Base-by-base conservation (phyloP, 2,888 invertebrate species). In the Lottia scabra region DNA sequence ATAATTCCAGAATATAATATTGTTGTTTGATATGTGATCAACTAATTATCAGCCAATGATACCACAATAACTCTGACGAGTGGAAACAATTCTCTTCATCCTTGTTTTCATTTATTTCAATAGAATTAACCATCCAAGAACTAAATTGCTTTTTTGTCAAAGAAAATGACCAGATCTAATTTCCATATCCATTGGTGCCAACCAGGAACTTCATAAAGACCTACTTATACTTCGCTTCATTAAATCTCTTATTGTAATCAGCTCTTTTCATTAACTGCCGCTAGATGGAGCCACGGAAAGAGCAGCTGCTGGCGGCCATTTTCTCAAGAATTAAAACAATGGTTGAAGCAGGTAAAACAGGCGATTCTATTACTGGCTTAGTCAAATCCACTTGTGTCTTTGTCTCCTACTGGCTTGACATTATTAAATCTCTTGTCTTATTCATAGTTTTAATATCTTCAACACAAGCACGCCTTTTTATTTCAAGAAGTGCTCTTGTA, bases 381-480 rank as follows among this genome's bases (percentile, higher is more conserved):
- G 23, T 23, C 19, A 19, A 56, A 56, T 56, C 56, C 56, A 56
- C 56, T 56, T 56, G 56, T 56, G 19, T 56, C 56, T 56, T 56
- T 56, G 56, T 56, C 56, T 56, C 23, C 19, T 19, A 19, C 19
- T 56, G 56, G 56, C 56, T 56, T 56, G 56, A 56, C 23, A 56
- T 56, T 56, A 56, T 56, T 56, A 56, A 56, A 56, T 56, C 56
- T 19, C 56, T 56, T 23, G 56, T 23, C 56, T 19, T 23, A 56
- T 56, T 56, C 56, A 56, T 56, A 10, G 56, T 56, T 56, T 56
- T 56, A 56, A 56, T 56, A 56, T 56, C 56, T 23, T 23, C 56
- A 56, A 19, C 19, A 56, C 19, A 23, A 56, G 56, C 19, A 56
- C 56, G 56, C 19, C 56, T 56, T 56, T 56, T 56, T 56, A 56